phyloP scores from a whole-genome alignment of 2,113 vertebrate genomes.

The Syrrhaptes paradoxus region DNA sequence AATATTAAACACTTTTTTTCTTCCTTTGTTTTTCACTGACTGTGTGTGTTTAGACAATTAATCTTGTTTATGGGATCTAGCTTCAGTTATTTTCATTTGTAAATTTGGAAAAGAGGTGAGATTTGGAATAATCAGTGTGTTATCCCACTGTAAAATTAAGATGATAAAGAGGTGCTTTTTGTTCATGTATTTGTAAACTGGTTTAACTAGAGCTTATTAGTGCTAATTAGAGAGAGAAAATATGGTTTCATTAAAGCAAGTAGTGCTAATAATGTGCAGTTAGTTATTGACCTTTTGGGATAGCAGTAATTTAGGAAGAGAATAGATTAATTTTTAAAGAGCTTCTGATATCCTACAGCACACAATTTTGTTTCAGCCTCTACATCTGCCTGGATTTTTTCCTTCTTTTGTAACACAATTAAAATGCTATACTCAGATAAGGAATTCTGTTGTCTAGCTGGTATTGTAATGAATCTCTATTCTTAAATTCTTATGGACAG shows the following conservation, averaged over 20 bases:
- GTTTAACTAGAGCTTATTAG: background rate
- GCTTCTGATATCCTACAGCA: background rate
- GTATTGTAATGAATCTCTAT: background rate
- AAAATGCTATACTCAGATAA: background rate
- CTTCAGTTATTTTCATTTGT: background rate
- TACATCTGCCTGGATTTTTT: background rate
- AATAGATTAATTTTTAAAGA: background rate
- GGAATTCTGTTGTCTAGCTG: background rate
- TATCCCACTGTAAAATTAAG: background rate
- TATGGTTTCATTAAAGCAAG: background rate
- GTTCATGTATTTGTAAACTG: background rate
- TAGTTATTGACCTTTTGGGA: background rate
- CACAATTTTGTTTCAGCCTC: background rate
- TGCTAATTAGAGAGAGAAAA: background rate
- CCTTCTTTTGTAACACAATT: background rate
- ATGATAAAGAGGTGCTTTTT: background rate
- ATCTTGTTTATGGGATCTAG: background rate
- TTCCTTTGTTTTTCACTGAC: background rate
- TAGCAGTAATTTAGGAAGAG: background rate
- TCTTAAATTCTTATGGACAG: background rate
- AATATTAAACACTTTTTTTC: rapidly evolving
- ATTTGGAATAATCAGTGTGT: background rate
- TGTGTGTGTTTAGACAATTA: background rate
- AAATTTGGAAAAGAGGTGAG: background rate
- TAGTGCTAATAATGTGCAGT: background rate